Base-by-base conservation (phyloP, 2,888 invertebrate genomes). In the Luperina testacea region DNA sequence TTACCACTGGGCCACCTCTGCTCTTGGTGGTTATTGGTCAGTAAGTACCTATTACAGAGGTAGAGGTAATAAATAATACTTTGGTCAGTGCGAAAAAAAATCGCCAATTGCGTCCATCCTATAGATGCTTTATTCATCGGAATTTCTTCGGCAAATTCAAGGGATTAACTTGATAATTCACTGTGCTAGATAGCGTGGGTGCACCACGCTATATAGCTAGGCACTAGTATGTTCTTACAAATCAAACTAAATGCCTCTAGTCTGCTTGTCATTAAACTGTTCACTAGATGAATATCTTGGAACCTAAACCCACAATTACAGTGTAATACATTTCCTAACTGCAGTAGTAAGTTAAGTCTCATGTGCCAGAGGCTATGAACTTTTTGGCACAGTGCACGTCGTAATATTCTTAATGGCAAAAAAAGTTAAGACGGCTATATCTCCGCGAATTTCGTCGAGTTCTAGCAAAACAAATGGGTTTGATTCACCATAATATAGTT, bases 391-490 rank as follows among this genome's bases (percentile, higher is more conserved):
- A 65, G 51, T 11, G 20, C 51, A 38, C 61, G 48, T 77, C 32
- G 57, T 70, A 71, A 65, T 77, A 67, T 70, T 79, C 24, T 59
- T 53, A 71, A 63, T 67, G 24, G 27, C 67, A 72, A 75, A 73
- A 76, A 81, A 77, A 53, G 17, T 53, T 72, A 72, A 65, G 59
- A 45, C 57, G 59, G n/a, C 20, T 75, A 45, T 51, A 72, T 72
- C 57, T 65, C 68, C 71, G 61, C 27, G 45, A 59, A 76, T 78
- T 76, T 45, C 64, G 70, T 64, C 59, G 68, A 64, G 32, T 78
- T 77, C 65, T 77, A 87, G 81, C 88, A 88, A 77, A 83, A 70
- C 88, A 72, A 88, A 88, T 88, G 80, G 77, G 83, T 88, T 88
- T 72, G 88, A 75, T 78, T 87, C 88, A 87, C 85, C 75, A 70